Evolutionary conservation across 2,113 vertebrate species (phyloP).

Genomic region (Ictalurus furcatus): DNA sequence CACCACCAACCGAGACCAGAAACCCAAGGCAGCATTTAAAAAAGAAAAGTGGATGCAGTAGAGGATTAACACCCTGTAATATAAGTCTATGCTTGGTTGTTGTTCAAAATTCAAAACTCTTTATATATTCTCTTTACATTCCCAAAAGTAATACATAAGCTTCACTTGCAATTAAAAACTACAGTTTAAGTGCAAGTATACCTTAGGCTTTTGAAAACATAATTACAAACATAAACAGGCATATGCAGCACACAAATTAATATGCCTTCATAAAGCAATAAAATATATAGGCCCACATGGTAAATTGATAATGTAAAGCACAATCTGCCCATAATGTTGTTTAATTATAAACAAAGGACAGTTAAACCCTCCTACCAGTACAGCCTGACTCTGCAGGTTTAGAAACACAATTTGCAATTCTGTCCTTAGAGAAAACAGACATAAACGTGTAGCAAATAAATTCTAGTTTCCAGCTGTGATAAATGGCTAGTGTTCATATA

Average conservation of each 20-base stretch:
- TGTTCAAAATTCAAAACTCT: background rate
- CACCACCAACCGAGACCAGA: background rate
- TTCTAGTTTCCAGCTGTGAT: background rate
- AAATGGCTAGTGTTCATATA: conserved; percentile 1
- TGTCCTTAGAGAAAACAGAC: background rate
- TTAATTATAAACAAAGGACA: background rate
- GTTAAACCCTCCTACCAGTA: background rate
- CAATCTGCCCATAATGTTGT: background rate
- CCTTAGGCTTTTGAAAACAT: background rate
- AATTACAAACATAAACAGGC: background rate
- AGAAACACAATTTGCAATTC: background rate
- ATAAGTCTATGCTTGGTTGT: background rate
- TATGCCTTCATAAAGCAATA: background rate
- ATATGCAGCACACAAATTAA: background rate
- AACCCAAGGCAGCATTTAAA: background rate
- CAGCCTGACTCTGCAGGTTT: background rate
- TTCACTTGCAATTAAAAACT: background rate
- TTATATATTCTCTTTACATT: background rate
- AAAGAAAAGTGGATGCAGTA: background rate
- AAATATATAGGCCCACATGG: background rate
- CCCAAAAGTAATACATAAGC: background rate
- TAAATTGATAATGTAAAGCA: background rate
- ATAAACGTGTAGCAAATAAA: background rate
- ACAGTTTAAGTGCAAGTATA: background rate
- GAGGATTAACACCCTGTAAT: background rate